Evolutionary conservation across 2,888 invertebrate genomes (phyloP), one percentile per base, ranked within the genome.

Genomic region (Nasonia oneida): DNA sequence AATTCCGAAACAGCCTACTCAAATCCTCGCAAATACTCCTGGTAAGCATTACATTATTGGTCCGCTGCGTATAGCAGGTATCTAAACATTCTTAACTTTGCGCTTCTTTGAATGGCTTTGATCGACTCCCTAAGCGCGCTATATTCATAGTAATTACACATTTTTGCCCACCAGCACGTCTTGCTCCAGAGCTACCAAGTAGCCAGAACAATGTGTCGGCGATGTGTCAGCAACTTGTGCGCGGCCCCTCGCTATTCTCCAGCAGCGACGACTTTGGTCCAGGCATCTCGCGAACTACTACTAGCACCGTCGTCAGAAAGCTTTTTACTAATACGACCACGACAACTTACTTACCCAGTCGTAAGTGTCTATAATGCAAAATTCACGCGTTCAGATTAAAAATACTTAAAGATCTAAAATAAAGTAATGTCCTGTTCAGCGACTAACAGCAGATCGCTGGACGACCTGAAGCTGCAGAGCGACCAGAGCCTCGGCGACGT

Each of bases 201-300:
- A 95, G 95, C 91, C 95, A 96, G 89, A 95, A 95, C 91, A 95
- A 96, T 73, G 96, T 97, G 81, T 95, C 96, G 87, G 96, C 96
- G 90, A 96, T 97, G 96, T 97, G 97, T 94, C 97, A 96, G 93
- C 96, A 97, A 93, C 94, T 97, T 89, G 96, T 96, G 71, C 96
- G 95, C 90, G 97, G 96, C 39, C 95, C 97, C 87, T 96, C 96
- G 80, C 95, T 97, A 83, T 95, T 97, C 87, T 95, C 96, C 8
- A 95, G 95, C 88, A 94, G 94, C 91, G 95, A 95, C 88, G 95
- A 95, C 90, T 92, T 91, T 81, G 92, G 90, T 81, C 92, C 92
- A 77, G 86, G 90, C 33, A 90, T 91, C 42, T 87, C 90, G 3
- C 90, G 91, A 61, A 89, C 90, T 14, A 87, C 88, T 8, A 86